Evolutionary conservation across 2,888 invertebrate species (phyloP), one percentile per base, ranked within the genome.

Genomic region (Scrobipalpa costella): DNA sequence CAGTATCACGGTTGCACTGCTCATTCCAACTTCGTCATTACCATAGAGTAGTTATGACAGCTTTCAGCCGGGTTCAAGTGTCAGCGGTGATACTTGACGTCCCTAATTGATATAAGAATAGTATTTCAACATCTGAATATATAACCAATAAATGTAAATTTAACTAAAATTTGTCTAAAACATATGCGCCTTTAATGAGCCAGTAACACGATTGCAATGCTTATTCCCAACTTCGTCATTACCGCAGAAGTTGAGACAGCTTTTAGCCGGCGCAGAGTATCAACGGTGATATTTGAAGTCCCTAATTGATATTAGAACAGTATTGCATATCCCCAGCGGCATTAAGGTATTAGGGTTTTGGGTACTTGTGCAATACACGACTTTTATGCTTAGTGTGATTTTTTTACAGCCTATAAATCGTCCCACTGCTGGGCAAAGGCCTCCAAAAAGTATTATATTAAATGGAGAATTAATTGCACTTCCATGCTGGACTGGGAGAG

Each of bases 291-390:
- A 44, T n/a, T 44, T 44, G 13, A 44, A 44, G n/a, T 11, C 44
- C 6, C 44, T 44, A 50, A 50, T 50, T 50, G 50, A 50, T 21
- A 50, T 21, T 19, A 50, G 19, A 50, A 19, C 50, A 52, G 50
- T 13, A 21, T 52, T 52, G 19, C 50, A 21, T 13, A 11, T 5
- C 50, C 50, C 21, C 13, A 52, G 11, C 13, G 21, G 11, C 5
- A 49, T 19, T 17, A 6, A 49, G 17, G 11, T 15, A 50, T 50
- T n/a, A n/a, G n/a, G n/a, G n/a, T n/a, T n/a, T n/a, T n/a, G n/a
- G n/a, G n/a, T n/a, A n/a, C n/a, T n/a, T n/a, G n/a, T n/a, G n/a
- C n/a, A n/a, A n/a, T n/a, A n/a, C n/a, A n/a, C n/a, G n/a, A n/a
- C n/a, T n/a, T n/a, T n/a, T n/a, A n/a, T n/a, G n/a, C n/a, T n/a